phyloP scores from a whole-genome alignment of 2,113 vertebrate genomes.

The Bucco capensis region DNA sequence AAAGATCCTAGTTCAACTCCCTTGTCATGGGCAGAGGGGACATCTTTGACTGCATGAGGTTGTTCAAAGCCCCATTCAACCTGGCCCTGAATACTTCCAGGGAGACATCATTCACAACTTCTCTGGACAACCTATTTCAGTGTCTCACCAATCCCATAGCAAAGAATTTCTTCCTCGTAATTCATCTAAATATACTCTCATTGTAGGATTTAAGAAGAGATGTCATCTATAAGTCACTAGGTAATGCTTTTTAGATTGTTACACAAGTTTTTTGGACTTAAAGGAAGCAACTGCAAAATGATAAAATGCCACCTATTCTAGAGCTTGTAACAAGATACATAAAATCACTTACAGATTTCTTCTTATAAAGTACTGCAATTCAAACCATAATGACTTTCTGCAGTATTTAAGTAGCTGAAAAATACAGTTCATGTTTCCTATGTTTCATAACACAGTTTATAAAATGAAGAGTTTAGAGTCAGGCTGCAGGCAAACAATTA shows the following conservation, averaged over 20 bases:
- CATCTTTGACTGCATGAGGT: neutral
- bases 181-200: neutral
- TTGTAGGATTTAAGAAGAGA: neutral
- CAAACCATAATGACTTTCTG: neutral
- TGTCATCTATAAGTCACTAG: neutral
- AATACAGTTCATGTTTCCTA: neutral
- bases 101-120: neutral
- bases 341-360: neutral
- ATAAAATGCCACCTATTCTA: neutral
- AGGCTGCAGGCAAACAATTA: neutral
- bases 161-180: neutral
- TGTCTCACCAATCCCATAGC: neutral
- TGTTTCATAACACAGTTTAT: neutral
- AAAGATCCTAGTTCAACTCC: neutral
- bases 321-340: neutral
- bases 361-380: neutral
- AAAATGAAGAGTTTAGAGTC: neutral
- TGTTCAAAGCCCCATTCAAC: neutral
- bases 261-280: neutral
- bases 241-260: neutral
- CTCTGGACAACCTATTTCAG: neutral
- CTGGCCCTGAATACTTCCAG: neutral
- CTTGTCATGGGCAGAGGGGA: too few relatives aligned
- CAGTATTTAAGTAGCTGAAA: neutral
- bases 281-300: neutral